Percentiles rank a stretch among this genome's conserved stretches.
These are phyloP conservation scores for Chionoecetes opilio DNA, from an alignment of 1,140 invertebrate species.

Conservation along the genomic window DNA sequence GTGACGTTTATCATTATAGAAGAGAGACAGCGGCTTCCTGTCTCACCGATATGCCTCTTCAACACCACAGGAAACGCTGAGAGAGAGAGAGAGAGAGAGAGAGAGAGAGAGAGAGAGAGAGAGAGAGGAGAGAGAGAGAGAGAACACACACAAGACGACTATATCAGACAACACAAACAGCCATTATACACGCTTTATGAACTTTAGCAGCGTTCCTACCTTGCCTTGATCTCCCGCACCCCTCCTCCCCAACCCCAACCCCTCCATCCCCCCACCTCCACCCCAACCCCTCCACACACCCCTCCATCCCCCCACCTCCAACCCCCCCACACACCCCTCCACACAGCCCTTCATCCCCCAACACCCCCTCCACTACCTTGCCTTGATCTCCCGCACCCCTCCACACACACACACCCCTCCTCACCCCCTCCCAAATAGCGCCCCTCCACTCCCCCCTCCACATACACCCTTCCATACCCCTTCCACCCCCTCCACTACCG, in stretches of 20 bases:
- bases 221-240: neutral
- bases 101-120: too few relatives aligned
- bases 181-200: neutral
- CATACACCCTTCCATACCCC: too few relatives aligned
- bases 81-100: too few relatives aligned
- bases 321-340: neutral
- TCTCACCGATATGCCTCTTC: neutral
- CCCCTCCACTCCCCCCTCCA: too few relatives aligned
- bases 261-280: neutral
- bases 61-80: neutral
- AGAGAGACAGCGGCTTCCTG: neutral
- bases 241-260: too few relatives aligned
- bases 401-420: neutral
- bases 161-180: neutral
- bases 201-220: neutral
- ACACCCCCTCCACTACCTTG: neutral
- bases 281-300: neutral
- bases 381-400: too few relatives aligned
- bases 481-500: too few relatives aligned
- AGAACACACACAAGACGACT: slow-evolving; percentile 34
- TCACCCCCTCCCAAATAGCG: too few relatives aligned
- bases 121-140: neutral
- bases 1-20: too few relatives aligned
- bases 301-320: neutral
- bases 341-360: neutral